A percentile compares a stretch with the other conserved stretches of the same genome.
These are phyloP conservation scores for Carpatolechia fugitivella DNA, from an alignment of 2,888 invertebrate species.

Conservation along the genomic window DNA sequence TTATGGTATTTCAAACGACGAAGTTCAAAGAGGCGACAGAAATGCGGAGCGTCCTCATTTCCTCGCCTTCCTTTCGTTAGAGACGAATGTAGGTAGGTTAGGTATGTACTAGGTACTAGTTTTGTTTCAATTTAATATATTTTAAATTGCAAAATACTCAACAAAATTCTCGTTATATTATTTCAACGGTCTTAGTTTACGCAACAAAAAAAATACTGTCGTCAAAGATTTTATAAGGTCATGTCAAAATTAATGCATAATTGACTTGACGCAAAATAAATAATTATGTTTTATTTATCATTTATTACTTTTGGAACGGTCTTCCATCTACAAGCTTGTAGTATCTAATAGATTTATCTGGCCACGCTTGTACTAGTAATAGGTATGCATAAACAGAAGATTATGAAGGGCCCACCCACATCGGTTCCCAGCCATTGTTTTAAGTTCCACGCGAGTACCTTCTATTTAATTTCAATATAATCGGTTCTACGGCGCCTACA, in stretches of 20 bases:
- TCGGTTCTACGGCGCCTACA: slow-evolving; percentile 61
- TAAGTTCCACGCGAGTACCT: slow-evolving; percentile 39
- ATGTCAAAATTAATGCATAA: no score
- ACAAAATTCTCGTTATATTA: no score
- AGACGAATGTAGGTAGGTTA: background rate
- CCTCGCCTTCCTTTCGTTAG: slow-evolving; percentile 25
- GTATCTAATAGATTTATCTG: no score
- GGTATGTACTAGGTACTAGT: background rate
- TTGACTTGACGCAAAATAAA: no score
- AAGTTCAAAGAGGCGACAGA: slow-evolving; percentile 47
- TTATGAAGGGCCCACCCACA: slow-evolving; percentile 60
- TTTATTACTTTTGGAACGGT: no score
- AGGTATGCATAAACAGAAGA: slow-evolving; percentile 42
- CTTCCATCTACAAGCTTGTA: no score
- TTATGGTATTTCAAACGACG: slow-evolving; percentile 44
- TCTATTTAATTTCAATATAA: slow-evolving; percentile 62
- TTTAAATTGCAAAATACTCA: no score
- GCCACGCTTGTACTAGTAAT: no score
- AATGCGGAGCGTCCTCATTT: slow-evolving; percentile 39
- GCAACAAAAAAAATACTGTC: no score
- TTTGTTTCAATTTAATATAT: background rate
- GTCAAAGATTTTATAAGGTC: no score
- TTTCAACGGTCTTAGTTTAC: no score
- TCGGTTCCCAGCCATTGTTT: slow-evolving; percentile 62
- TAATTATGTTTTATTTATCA: no score